phyloP scores from a whole-genome alignment of 1,140 invertebrate species.

The Aleiodes sp. region DNA sequence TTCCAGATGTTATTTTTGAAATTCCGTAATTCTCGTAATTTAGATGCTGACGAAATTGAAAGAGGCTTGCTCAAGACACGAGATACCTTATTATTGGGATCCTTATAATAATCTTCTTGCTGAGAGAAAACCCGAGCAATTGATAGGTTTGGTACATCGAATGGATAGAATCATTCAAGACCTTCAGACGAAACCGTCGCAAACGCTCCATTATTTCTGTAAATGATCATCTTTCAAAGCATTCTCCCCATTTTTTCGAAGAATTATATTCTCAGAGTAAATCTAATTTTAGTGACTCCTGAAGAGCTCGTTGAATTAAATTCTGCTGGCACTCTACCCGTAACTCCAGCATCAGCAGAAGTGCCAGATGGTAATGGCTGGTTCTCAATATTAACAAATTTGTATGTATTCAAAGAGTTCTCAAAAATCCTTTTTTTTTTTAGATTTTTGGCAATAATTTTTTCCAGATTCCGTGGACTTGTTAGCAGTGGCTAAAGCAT shows the following conservation, averaged over 20 bases:
- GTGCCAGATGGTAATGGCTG: background rate
- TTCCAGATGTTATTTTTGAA: no score
- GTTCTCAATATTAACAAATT: background rate
- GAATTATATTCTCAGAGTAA: background rate
- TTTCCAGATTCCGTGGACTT: no score
- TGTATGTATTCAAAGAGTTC: no score
- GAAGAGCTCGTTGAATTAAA: background rate
- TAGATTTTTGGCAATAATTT: no score
- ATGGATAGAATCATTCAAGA: conserved; percentile 39
- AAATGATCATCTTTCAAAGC: conserved; percentile 37
- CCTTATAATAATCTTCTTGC: conserved; percentile 42
- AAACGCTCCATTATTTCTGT: conserved; percentile 42
- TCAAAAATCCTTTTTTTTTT: no score
- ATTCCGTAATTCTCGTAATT: background rate
- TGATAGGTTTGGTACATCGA: conserved; percentile 22
- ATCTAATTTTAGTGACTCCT: background rate
- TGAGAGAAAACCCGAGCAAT: background rate
- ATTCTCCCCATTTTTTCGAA: background rate
- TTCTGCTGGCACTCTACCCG: no score
- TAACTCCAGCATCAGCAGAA: background rate
- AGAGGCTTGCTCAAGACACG: background rate
- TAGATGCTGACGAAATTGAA: conserved; percentile 48
- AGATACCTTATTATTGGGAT: conserved; percentile 45
- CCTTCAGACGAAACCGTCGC: conserved; percentile 12
- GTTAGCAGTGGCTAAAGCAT: no score